These are phyloP conservation scores for Lineus longissimus DNA, from an alignment of 1,140 invertebrate genomes.

Conservation along the genomic window DNA sequence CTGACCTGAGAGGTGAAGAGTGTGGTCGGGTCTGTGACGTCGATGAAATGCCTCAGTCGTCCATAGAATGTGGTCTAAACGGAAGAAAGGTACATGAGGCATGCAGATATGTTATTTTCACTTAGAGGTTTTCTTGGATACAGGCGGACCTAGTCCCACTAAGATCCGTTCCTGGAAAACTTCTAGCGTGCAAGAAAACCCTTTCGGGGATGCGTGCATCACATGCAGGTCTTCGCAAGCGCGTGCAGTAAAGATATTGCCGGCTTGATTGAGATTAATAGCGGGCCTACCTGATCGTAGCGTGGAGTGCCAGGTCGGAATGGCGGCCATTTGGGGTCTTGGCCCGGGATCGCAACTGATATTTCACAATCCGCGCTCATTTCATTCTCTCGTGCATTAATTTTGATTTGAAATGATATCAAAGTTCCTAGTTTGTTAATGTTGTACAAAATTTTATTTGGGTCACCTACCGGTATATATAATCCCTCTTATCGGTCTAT, in stretches of 20 bases:
- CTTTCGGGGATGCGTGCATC: background rate
- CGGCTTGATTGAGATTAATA: no score
- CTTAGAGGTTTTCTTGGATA: background rate
- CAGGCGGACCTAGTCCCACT: background rate
- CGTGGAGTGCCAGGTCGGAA: slow-evolving; percentile 47
- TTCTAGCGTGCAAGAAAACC: no score
- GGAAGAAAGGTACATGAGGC: slow-evolving; percentile 11
- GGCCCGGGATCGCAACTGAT: no score
- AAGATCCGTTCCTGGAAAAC: no score
- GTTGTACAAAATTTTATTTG: no score
- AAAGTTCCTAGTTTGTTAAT: no score
- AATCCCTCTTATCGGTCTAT: no score
- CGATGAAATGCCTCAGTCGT: slow-evolving; percentile 52
- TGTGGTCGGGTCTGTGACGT: slow-evolving; percentile 54
- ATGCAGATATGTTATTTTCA: background rate
- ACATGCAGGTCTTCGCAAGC: background rate
- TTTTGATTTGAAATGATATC: no score
- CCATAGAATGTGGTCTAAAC: slow-evolving; percentile 53
- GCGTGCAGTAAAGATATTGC: background rate
- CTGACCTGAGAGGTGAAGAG: slow-evolving; percentile 45
- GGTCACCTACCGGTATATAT: no score
- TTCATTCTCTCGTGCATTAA: no score
- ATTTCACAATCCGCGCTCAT: no score
- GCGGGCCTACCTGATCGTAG: slow-evolving; percentile 43
- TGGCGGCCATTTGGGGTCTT: slow-evolving; percentile 32